Evolutionary conservation across 2,888 invertebrate genomes (phyloP), one percentile per base, ranked within the genome.

Genomic region (Laothoe populi): DNA sequence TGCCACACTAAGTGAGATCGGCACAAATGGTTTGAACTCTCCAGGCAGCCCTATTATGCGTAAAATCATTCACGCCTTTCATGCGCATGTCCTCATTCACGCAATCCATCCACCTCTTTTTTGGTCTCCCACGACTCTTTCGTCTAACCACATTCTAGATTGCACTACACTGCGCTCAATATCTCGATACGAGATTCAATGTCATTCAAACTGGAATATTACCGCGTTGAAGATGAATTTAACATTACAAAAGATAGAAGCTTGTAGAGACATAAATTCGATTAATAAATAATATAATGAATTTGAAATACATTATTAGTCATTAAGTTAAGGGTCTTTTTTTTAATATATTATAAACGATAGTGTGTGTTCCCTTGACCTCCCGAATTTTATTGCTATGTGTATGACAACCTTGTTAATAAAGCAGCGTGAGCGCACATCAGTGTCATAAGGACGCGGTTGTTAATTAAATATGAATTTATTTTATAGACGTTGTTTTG

Each of bases 391-490:
- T 40, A 40, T 48, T 5, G 16, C 16, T 40, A n/a, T 38, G 35
- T 24, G 24, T 35, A 48, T 16, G n/a, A 48, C 21, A 11, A 31
- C 31, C 31, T 57, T 61, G 57, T 61, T 57, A 57, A 44, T 62
- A 62, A 46, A 57, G 46, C 31, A 21, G 42, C 48, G 16, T 58
- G 48, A 42, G 48, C 31, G 35, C 40, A 58, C 59, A 31, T 59
- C 19, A 59, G 48, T 46, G 19, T 48, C 59, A 57, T 38, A 16
- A 57, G 11, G 49, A 49, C 31, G 31, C 45, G 44, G 48, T 31
- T 44, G 59, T 35, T 63, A 59, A 63, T 63, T 63, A 45, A 44
- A 45, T 24, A 44, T 19, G 23, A 58, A 59, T 62, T 62, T 49
- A 57, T 35, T 45, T 61, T 31, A 42, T 44, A 46, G 13, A 46